Evolutionary conservation across 2,113 vertebrate species (phyloP).

Genomic region (Illadopsis cleaveri): DNA sequence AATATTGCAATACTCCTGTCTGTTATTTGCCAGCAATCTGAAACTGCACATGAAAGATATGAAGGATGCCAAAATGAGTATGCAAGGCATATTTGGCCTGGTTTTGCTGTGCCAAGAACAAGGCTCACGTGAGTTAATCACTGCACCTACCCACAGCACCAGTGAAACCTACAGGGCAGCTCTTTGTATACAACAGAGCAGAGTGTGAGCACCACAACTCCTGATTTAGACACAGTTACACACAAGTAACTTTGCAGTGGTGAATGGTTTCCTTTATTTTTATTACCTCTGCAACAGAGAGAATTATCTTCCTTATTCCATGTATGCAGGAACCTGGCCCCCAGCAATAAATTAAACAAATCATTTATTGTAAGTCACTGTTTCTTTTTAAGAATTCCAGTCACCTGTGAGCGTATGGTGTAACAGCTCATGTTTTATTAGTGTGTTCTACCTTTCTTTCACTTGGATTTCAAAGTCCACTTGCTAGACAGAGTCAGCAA

Average conservation of each 20-base stretch:
- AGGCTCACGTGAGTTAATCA: neutral
- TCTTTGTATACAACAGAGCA: neutral
- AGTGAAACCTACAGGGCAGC: neutral
- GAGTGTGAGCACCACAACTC: neutral
- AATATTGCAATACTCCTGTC: neutral
- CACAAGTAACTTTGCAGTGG: neutral
- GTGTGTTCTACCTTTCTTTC: neutral
- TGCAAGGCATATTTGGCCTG: neutral
- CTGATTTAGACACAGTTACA: neutral
- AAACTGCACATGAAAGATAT: neutral
- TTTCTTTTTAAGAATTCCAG: neutral
- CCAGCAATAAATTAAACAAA: slow-evolving; percentile 4
- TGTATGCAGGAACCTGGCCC: neutral
- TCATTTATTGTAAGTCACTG: neutral
- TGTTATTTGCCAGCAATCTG: neutral
- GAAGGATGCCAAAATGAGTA: neutral
- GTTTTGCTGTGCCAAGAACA: neutral
- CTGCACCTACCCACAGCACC: neutral
- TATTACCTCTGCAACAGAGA: neutral
- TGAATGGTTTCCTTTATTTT: neutral
- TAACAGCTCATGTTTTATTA: neutral
- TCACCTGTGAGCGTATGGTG: neutral
- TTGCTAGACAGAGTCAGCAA: neutral
- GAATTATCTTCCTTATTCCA: slow-evolving; percentile 11
- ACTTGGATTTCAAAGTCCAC: neutral